Evolutionary conservation across 2,797 vertebrate species (phyloP), one percentile per base, ranked within the genome.

Genomic region (Lutjanus argentimaculatus): DNA sequence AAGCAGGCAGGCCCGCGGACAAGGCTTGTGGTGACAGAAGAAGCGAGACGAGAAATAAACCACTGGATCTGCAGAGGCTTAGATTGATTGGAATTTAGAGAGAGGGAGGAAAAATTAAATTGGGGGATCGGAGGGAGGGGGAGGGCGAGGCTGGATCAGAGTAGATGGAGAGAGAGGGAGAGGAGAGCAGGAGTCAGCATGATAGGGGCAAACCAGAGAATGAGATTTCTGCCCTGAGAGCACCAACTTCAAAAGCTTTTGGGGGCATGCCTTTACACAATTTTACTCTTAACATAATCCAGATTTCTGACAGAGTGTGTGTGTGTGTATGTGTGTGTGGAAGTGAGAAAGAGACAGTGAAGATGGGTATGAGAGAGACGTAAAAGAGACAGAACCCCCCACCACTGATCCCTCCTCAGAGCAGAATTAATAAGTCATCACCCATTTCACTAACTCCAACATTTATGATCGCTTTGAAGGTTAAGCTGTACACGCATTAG

Each of bases 1-100:
- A 83, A 70, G 79, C 67, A 43, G 70, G 79, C 67, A 43, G 56
- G 53, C 57, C 13, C 7, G 16, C 49, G 56, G 75, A 81, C 58
- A 36, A 53, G 67, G 83, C 73, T 72, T 45, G 72, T 21, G 64
- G 79, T 82, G 81, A 84, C 82, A 83, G 76, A 75, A 74, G 73
- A 80, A 82, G 69, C 40, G 69, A 90, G 82, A 84, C 12, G 65
- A 84, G 73, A 79, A 87, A 90, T 83, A 91, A 88, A 90, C 45
- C 73, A 79, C 72, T 79, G 80, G 72, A 85, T 87, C 77, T 88
- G 85, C 72, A 74, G 88, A 79, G 79, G 79, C 83, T 85, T 88
- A 85, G 88, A 91, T 88, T 94, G 91, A 94, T 93, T 89, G 82
- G 83, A 92, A 85, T 93, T 91, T 91, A 86, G 83, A 83, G 78